Evolutionary conservation across 2,888 invertebrate genomes (phyloP), one percentile per base, ranked within the genome.

Genomic region (Ophion ellenae): DNA sequence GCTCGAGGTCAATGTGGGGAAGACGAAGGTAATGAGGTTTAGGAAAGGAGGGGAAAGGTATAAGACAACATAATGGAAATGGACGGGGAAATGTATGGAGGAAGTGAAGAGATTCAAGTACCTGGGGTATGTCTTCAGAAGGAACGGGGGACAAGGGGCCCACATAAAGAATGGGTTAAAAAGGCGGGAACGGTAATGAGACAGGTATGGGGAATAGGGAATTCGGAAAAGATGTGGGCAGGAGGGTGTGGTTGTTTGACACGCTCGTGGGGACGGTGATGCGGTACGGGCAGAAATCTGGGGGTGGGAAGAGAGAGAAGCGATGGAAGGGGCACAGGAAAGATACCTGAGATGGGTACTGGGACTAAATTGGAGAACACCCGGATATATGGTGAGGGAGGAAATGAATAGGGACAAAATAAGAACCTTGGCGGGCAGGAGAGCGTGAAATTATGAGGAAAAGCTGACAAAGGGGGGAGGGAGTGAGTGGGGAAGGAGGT

Each of bases 21-120:
- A 36, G 36, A 36, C 36, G 36, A 36, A 36, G 36, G 36, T 36
- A 36, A 36, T 36, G 36, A 36, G 36, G 36, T 1, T 36, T 36
- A 36, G 57, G 20, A 66, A 36, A 67, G 10, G 17, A 32, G 66
- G 32, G 28, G 36, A 40, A n/a, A 66, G 36, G 64, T 14, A 28
- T 11, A 74, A 14, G 57, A 57, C 32, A 47, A n/a, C 20, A 66
- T 64, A 81, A 10, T 86, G 83, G 84, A 69, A 2, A 28, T 87
- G 85, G 86, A 73, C 70, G 36, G 69, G 59, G n/a, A 59, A 69
- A 53, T 57, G 53, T 11, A 67, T 89, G 67, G 85, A 88, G 17
- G 77, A 82, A 28, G 84, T 87, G 7, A 87, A 86, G 59, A 74
- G 81, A 24, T 85, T 87, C 11, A 85, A 67, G 32, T 89, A 88